Conservation (phyloP, 2,888 invertebrate genomes). For the Calliphora vomitoria region DNA sequence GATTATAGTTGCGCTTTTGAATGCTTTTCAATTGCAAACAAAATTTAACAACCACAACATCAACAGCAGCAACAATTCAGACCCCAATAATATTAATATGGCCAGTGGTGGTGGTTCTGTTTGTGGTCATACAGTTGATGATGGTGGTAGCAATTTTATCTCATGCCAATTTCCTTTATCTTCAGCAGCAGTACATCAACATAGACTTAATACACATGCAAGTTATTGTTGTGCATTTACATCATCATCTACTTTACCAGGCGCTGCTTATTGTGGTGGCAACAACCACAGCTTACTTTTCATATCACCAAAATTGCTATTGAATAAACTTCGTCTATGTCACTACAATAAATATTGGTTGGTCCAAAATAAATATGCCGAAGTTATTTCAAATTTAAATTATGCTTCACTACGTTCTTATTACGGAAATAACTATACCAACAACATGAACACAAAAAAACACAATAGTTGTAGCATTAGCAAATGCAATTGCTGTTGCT, state of each 20-base stretch:
- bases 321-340: conserved; percentile 84
- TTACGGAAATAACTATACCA: conserved; percentile 80
- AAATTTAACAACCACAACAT: conserved; percentile 76
- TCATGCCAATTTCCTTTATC: conserved; percentile 49
- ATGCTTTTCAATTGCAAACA: conserved; percentile 83
- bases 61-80: conserved; percentile 42
- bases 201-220: conserved; percentile 46
- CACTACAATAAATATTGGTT: conserved; percentile 85
- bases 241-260: conserved; percentile 13
- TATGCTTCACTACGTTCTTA: conserved; percentile 82
- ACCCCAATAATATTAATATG: conserved; percentile 62
- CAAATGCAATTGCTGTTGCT: conserved; percentile 65
- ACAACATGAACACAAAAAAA: conserved; percentile 44
- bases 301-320: conserved; percentile 84
- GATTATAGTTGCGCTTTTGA: conserved; percentile 84
- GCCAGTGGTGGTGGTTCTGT: conserved; percentile 36
- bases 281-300: conserved; percentile 73
- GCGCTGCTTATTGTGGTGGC: conserved; percentile 45
- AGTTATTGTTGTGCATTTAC: conserved; percentile 25
- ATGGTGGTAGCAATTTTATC: conserved; percentile 28
- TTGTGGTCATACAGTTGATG: conserved; percentile 14
- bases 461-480: conserved; percentile 53
- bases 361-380: conserved; percentile 85
- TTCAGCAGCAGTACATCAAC: conserved; percentile 22
- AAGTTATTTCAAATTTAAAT: conserved; percentile 85